phyloP scores from a whole-genome alignment of 37 sponge, comb jelly and placozoan genomes.

The Axinella damicornis region DNA sequence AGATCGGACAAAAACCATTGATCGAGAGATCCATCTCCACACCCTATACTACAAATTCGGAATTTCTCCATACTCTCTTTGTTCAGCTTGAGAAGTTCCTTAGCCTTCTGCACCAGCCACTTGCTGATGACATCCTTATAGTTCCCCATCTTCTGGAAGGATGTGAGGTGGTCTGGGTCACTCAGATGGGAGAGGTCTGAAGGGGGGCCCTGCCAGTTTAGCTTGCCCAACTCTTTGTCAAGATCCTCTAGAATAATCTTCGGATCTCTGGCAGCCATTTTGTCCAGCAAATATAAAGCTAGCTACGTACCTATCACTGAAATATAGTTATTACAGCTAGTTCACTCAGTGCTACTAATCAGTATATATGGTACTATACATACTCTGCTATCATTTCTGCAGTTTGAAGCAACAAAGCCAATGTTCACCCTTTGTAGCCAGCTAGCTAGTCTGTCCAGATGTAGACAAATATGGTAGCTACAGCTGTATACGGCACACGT shows the following conservation, averaged over 20 bases:
- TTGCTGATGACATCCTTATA: constrained; percentile 15
- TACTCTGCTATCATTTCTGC: too few species aligned
- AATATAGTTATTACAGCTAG: too few species aligned
- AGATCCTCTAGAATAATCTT: constrained; percentile 5
- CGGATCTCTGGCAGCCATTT: background rate
- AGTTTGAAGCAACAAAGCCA: too few species aligned
- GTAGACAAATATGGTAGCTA: too few species aligned
- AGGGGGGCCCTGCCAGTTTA: constrained; percentile 42
- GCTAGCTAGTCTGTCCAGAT: too few species aligned
- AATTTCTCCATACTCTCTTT: background rate
- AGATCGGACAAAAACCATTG: constrained; percentile 12
- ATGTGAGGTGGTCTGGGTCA: constrained; percentile 12
- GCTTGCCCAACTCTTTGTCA: constrained; percentile 19
- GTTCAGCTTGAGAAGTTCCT: background rate
- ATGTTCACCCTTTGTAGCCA: too few species aligned
- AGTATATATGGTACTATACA: too few species aligned
- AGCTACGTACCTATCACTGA: too few species aligned
- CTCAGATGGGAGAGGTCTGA: constrained; percentile 37
- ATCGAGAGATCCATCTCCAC: constrained; percentile 51
- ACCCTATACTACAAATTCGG: constrained; percentile 39
- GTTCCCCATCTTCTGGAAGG: constrained; percentile 32
- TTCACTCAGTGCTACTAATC: too few species aligned
- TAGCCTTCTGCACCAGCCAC: background rate
- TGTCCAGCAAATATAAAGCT: too few species aligned
- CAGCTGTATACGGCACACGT: too few species aligned